Conservation (phyloP, 2,797 vertebrate genomes). For the Sebastes matsubarae region DNA sequence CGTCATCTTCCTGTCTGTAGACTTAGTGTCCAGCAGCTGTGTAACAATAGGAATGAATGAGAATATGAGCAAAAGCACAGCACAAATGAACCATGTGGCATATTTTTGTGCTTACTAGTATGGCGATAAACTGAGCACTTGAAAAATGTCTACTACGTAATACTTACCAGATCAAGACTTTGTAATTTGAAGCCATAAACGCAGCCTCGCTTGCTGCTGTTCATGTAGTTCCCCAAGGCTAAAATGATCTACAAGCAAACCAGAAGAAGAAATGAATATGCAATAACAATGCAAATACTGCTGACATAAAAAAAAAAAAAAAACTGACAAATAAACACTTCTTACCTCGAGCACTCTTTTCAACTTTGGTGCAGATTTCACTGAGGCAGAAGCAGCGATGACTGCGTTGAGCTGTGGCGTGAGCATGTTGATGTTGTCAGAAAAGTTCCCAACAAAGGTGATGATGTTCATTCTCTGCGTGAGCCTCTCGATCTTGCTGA, state of each 20-base stretch:
- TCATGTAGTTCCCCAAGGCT: conserved; percentile 98
- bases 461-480: conserved; percentile 97
- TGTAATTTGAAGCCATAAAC: conserved; percentile 98
- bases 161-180: conserved; percentile 94
- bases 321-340: not conserved
- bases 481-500: conserved; percentile 96
- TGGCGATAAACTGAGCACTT: not conserved
- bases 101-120: not conserved
- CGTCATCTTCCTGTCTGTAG: conserved; percentile 96
- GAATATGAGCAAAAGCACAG: not conserved
- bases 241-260: conserved; percentile 88
- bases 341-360: conserved; percentile 94
- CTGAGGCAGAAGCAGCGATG: conserved; percentile 93
- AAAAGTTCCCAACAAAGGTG: conserved; percentile 96
- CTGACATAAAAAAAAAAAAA: not conserved
- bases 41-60: not conserved
- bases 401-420: conserved; percentile 95
- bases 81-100: not conserved
- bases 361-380: conserved; percentile 94
- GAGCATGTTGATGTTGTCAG: conserved; percentile 91
- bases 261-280: not conserved
- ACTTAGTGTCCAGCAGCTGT: conserved; percentile 97
- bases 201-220: conserved; percentile 96
- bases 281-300: not conserved
- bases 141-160: not conserved